A percentile compares a stretch with the other conserved stretches of the same genome.
Conservation (phyloP, 1,140 invertebrate genomes). For the Steinernema khuongi region DNA sequence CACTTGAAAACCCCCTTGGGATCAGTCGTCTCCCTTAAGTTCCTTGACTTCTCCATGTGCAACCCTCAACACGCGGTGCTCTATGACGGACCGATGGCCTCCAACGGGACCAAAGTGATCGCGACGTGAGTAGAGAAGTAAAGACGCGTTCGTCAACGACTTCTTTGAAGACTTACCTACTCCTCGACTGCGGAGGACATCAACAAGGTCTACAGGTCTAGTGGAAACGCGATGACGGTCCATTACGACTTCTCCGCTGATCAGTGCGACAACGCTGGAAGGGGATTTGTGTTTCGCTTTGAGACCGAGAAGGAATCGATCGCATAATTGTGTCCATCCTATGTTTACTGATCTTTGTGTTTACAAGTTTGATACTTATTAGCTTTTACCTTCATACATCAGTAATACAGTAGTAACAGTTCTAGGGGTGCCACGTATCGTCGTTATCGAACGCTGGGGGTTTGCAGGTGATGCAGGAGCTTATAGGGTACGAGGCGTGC, state of each 20-base stretch:
- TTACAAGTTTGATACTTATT: too few relatives aligned
- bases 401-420: too few relatives aligned
- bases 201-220: background rate
- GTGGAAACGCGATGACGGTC: background rate
- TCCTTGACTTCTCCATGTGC: slow-evolving; percentile 5
- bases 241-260: background rate
- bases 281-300: background rate
- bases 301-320: background rate
- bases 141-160: background rate
- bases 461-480: too few relatives aligned
- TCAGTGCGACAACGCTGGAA: background rate
- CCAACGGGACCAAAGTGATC: background rate
- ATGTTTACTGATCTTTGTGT: too few relatives aligned
- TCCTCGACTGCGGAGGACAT: background rate
- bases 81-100: background rate
- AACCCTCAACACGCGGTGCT: background rate
- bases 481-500: too few relatives aligned
- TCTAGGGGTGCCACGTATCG: too few relatives aligned
- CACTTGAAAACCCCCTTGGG: background rate
- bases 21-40: background rate
- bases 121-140: background rate
- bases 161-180: background rate
- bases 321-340: too few relatives aligned
- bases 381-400: too few relatives aligned
- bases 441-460: too few relatives aligned